These are phyloP conservation scores for Brachionus calyciflorus DNA, from an alignment of 1,140 invertebrate genomes.

Conservation along the genomic window DNA sequence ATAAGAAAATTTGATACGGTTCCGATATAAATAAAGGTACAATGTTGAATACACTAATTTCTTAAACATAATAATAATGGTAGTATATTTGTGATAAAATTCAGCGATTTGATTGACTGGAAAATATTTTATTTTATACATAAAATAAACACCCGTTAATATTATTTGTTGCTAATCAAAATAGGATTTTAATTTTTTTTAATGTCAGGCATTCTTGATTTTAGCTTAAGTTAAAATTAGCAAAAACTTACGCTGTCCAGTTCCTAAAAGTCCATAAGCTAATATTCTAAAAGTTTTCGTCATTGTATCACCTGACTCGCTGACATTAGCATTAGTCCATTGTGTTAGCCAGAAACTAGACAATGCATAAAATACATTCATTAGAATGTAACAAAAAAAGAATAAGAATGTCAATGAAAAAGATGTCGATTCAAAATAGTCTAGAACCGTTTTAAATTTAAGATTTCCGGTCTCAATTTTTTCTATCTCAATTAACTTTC, in stretches of 20 bases:
- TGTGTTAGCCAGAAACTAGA: constrained; percentile 28
- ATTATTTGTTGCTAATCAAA: too few relatives aligned
- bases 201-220: too few relatives aligned
- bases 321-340: constrained; percentile 25
- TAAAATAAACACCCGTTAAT: too few relatives aligned
- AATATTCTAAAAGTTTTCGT: constrained; percentile 44
- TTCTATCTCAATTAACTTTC: constrained; percentile 40
- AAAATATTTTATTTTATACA: too few relatives aligned
- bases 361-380: constrained; percentile 2
- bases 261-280: constrained; percentile 52
- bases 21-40: too few relatives aligned
- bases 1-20: too few relatives aligned
- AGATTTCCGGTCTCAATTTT: constrained; percentile 26
- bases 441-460: neutral
- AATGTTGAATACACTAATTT: too few relatives aligned
- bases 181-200: too few relatives aligned
- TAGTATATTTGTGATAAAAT: too few relatives aligned
- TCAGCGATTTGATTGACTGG: too few relatives aligned
- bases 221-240: too few relatives aligned
- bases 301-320: neutral
- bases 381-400: neutral
- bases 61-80: too few relatives aligned
- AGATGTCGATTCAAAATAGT: constrained; percentile 32
- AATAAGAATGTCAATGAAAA: neutral
- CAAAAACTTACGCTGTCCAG: neutral